Conservation (phyloP, 2,888 invertebrate species). For the Autographa pulchrina region DNA sequence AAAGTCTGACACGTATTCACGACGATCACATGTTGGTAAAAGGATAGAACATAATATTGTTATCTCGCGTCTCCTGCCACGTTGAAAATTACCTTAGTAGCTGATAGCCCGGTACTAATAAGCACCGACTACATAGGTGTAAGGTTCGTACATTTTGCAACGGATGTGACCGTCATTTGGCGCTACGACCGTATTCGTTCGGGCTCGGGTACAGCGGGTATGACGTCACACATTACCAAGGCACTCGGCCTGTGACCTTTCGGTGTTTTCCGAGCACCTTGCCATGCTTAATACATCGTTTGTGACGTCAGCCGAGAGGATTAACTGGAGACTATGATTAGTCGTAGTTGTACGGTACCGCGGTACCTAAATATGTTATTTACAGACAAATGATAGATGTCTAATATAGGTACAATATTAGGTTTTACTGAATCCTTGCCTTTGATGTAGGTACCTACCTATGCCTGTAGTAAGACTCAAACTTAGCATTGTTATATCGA, state of each 20-base stretch:
- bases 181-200: constrained; percentile 59
- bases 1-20: constrained; percentile 19
- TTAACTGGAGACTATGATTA: constrained; percentile 44
- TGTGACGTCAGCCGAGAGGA: constrained; percentile 49
- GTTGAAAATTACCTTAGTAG: constrained; percentile 31
- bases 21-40: constrained; percentile 13
- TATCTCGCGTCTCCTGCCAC: constrained; percentile 36
- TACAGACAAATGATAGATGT: not conserved
- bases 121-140: constrained; percentile 30
- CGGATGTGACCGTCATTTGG: constrained; percentile 65
- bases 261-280: constrained; percentile 52
- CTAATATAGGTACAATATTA: not conserved
- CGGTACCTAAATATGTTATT: not conserved
- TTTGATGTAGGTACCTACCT: not conserved
- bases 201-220: constrained; percentile 47
- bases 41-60: constrained; percentile 28
- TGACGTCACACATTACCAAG: constrained; percentile 58
- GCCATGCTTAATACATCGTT: constrained; percentile 39
- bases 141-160: constrained; percentile 56
- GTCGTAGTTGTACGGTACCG: constrained; percentile 23
- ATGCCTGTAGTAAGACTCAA: not conserved
- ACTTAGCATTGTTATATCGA: not conserved
- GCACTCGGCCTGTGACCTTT: constrained; percentile 61
- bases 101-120: constrained; percentile 15
- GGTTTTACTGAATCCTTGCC: not conserved